Base-by-base conservation (phyloP, 2,113 vertebrate species). In the Ornithorhynchus anatinus region DNA sequence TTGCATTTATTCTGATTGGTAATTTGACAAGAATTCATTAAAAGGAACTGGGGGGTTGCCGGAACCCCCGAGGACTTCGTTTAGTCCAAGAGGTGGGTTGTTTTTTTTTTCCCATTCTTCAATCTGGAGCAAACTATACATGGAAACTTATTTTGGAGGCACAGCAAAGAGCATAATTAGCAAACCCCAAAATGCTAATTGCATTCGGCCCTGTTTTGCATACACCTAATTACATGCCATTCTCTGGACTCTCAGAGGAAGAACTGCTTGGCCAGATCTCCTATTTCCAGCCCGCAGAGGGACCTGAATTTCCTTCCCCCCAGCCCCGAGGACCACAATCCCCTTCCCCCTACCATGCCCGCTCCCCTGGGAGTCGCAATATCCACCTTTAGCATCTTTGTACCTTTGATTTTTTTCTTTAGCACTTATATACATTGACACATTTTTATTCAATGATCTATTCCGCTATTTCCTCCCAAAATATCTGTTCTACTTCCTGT, bases 11-110 rank as follows among this genome's bases (percentile, higher is more conserved):
- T 77, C 74, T 62, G 56, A 40, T 69, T 73, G 50, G 68, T 59
- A 62, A 80, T 70, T 51, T 83, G 73, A 85, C 68, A 83, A 50
- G 69, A 81, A 69, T 29, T 63, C 50, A 81, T 73, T 73, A 80
- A 82, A 81, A 77, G 25, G 63, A 75, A 59, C 67, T 54, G 59
- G 69, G 53, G n/a, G 13, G 42, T 64, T 81, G 64, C 67, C 76
- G 40, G 17, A 16, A 69, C 59, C 77, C 75, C 75, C 10, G 40
- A 25, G 65, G 63, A 84, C 65, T 68, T 29, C 63, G 38, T 75
- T 77, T 77, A 83, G 80, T 71, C 70, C 75, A 59, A 75, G 63
- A 58, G 61, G 6, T 52, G n/a, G n/a, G 29, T 10, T 12, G 7
- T 9, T 22, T 27, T 35, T 40, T 17, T 70, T 84, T 79, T 81